phyloP scores from a whole-genome alignment of 2,797 vertebrate species.

The Crenichthys baileyi region DNA sequence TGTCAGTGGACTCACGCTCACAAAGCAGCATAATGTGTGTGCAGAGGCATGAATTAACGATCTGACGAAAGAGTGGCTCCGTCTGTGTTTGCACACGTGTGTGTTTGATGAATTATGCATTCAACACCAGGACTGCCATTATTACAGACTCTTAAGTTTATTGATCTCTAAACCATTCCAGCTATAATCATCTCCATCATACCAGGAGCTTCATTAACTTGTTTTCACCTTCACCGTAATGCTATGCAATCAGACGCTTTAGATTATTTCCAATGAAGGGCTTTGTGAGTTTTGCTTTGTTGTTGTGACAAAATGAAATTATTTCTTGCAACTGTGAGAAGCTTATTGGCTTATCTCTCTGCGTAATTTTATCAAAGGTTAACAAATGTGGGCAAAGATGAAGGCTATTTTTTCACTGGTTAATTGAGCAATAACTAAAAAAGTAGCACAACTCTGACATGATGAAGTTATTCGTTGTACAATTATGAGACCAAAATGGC shows the following conservation, averaged over 20 bases:
- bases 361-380: background rate
- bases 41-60: conserved; percentile 37
- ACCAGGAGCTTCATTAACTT: conserved; percentile 44
- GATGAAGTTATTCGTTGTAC: conserved; percentile 33
- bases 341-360: background rate
- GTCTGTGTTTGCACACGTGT: conserved; percentile 11
- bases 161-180: conserved; percentile 30
- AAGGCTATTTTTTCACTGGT: conserved; percentile 25
- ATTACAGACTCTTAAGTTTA: conserved; percentile 17
- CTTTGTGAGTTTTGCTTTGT: conserved; percentile 9
- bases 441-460: conserved; percentile 17
- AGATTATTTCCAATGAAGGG: conserved; percentile 20
- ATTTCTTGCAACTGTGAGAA: conserved; percentile 3
- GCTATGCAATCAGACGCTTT: conserved; percentile 5
- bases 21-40: conserved; percentile 30
- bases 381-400: background rate
- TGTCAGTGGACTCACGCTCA: conserved; percentile 53
- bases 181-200: conserved; percentile 16
- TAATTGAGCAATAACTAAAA: conserved; percentile 26
- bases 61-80: conserved; percentile 23
- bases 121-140: conserved; percentile 19
- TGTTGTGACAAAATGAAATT: conserved; percentile 14
- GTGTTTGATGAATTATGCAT: conserved; percentile 13
- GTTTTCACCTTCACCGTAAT: conserved; percentile 32
- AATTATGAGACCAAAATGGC: conserved; percentile 36